Percentiles rank a stretch among this genome's conserved stretches.
Conservation (phyloP, 2,113 vertebrate genomes). For the Perca fluviatilis region DNA sequence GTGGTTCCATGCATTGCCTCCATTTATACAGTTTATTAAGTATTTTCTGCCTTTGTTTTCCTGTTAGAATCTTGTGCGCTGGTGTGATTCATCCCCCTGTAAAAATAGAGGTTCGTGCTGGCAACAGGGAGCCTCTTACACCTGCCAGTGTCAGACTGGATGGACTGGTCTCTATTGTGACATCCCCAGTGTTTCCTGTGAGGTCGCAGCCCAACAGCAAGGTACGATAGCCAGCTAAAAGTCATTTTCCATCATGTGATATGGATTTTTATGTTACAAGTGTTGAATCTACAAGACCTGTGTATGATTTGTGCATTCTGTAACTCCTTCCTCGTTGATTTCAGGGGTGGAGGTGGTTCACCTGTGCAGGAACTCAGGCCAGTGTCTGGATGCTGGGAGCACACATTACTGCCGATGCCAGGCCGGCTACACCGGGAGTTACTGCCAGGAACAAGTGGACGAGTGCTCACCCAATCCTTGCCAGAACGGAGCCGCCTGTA, state of each 20-base stretch:
- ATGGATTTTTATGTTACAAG: neutral
- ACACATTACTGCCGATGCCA: conserved; percentile 97
- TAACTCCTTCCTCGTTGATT: conserved; percentile 1
- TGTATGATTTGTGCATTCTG: neutral
- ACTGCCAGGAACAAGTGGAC: conserved; percentile 97
- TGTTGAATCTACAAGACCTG: neutral
- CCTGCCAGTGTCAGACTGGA: conserved; percentile 93
- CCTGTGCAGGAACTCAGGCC: conserved; percentile 93
- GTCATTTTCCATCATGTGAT: neutral
- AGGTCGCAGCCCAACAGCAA: conserved; percentile 93
- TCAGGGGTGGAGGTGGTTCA: conserved; percentile 88
- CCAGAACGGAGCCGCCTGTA: conserved; percentile 96
- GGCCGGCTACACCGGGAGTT: conserved; percentile 96
- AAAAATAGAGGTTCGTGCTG: conserved; percentile 95
- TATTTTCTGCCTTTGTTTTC: neutral
- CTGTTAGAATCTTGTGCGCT: conserved; percentile 92
- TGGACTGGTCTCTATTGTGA: conserved; percentile 97
- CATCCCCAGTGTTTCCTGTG: conserved; percentile 95
- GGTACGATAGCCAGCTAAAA: conserved; percentile 73
- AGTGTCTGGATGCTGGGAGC: conserved; percentile 92
- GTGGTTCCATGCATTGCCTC: neutral
- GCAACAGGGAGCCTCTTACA: conserved; percentile 93
- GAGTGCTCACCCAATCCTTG: conserved; percentile 97
- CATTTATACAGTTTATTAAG: neutral
- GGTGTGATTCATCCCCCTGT: conserved; percentile 96